Percentiles rank a stretch among this genome's conserved stretches.
Evolutionary conservation across 2,797 vertebrate species (phyloP).

Genomic region (Delichon dasypus): DNA sequence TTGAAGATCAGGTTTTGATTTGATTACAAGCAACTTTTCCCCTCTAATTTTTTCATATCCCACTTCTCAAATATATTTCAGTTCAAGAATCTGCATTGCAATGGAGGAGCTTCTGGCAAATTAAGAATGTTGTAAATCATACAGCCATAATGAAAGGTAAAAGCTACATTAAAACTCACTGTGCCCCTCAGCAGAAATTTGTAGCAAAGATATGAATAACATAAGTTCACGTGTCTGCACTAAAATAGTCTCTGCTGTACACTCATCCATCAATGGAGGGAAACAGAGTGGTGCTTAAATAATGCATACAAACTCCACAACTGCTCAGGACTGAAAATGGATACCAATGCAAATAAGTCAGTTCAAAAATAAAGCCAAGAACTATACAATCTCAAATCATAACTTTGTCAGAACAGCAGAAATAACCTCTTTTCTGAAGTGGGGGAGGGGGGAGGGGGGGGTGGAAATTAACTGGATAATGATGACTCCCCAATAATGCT

Average conservation of each 20-base stretch:
- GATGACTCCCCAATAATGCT: not conserved
- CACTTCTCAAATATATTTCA: not conserved
- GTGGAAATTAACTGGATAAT: rapidly evolving
- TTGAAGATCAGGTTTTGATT: not conserved
- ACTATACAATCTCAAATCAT: not conserved
- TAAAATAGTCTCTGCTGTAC: not conserved
- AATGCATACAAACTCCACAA: not conserved
- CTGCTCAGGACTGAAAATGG: not conserved
- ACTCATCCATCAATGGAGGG: not conserved
- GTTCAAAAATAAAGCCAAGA: not conserved
- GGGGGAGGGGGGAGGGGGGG: too few species aligned
- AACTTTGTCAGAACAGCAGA: not conserved
- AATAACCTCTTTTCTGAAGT: not conserved
- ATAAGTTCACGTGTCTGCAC: not conserved
- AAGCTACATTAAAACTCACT: constrained; percentile 6
- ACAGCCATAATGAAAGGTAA: not conserved
- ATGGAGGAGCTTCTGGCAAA: not conserved
- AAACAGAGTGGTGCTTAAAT: not conserved
- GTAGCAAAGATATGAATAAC: not conserved
- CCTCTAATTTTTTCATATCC: not conserved
- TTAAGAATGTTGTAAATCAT: not conserved
- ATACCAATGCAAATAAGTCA: not conserved
- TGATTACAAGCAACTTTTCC: not conserved
- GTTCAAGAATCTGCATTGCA: not conserved
- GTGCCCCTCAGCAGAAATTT: not conserved